Evolutionary conservation across 2,888 invertebrate genomes (phyloP).

Genomic region (Caenorhabditis wallacei): DNA sequence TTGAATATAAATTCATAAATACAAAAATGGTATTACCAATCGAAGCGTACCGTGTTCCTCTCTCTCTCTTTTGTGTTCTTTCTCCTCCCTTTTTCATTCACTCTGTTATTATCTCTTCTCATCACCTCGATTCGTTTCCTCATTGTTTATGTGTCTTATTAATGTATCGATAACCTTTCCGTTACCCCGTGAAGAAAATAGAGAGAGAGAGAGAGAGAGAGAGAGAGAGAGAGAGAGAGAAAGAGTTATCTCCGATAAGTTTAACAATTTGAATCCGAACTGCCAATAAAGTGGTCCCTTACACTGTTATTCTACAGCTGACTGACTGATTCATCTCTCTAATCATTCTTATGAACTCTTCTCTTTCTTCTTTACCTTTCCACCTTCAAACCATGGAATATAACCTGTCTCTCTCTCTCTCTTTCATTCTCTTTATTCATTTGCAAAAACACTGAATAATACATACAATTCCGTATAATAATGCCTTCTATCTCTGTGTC

Average conservation of each 20-base stretch:
- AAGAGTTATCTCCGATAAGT: conserved; percentile 29
- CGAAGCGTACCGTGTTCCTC: conserved; percentile 14
- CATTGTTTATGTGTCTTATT: conserved; percentile 60
- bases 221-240: not conserved
- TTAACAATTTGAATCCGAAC: conserved; percentile 60
- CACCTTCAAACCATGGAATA: not conserved
- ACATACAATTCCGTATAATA: conserved; percentile 50
- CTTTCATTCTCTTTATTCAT: conserved; percentile 17
- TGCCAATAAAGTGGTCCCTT: conserved; percentile 58
- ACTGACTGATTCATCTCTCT: conserved; percentile 20
- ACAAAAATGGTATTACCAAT: conserved; percentile 13
- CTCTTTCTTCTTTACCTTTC: conserved; percentile 1
- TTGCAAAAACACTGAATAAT: conserved; percentile 62
- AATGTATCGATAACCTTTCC: conserved; percentile 54
- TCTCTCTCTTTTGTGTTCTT: conserved; percentile 3
- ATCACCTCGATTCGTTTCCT: conserved; percentile 12
- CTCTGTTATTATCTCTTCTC: conserved; percentile 28
- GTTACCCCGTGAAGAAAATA: no score
- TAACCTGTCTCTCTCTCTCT: conserved; percentile 1
- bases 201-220: not conserved
- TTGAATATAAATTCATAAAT: not conserved
- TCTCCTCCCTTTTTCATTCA: not conserved
- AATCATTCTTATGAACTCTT: conserved; percentile 26
- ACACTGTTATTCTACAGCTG: conserved; percentile 45
- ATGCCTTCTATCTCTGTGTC: conserved; percentile 38